Evolutionary conservation across 2,797 vertebrate genomes (phyloP).

Genomic region (Lagodon rhomboides): DNA sequence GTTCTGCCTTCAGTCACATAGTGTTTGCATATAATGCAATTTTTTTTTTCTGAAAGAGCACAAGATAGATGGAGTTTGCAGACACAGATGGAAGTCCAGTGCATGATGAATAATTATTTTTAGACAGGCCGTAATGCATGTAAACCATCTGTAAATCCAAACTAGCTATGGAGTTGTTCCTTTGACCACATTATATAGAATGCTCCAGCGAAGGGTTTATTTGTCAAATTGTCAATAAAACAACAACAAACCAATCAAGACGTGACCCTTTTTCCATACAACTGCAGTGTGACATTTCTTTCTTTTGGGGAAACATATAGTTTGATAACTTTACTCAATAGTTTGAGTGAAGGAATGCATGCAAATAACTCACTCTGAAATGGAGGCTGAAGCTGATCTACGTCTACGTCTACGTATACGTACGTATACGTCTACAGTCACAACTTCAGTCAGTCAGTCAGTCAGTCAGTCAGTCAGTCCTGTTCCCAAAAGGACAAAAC

Average conservation of each 20-base stretch:
- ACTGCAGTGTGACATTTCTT: neutral
- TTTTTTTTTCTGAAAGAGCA: slow-evolving; percentile 29
- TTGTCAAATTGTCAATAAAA: neutral
- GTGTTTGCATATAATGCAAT: slow-evolving; percentile 20
- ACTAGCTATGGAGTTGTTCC: neutral
- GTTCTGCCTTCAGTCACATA: slow-evolving; percentile 13
- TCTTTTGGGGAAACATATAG: neutral
- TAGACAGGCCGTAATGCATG: slow-evolving; percentile 7
- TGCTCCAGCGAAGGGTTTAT: neutral
- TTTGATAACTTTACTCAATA: neutral
- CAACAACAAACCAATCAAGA: neutral
- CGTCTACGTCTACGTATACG: too few relatives aligned
- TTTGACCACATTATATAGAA: neutral
- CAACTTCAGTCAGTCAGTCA: too few relatives aligned
- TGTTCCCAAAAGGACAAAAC: too few relatives aligned
- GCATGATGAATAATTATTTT: slow-evolving; percentile 34
- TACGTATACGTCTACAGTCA: too few relatives aligned
- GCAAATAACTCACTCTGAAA: too few relatives aligned
- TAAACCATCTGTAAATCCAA: slow-evolving; percentile 18
- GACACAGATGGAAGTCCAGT: slow-evolving; percentile 7
- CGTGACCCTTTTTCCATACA: neutral
- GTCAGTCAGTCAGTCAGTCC: too few relatives aligned
- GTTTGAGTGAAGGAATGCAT: neutral
- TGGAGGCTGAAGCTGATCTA: too few relatives aligned
- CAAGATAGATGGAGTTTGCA: slow-evolving; percentile 34